Evolutionary conservation across 2,797 vertebrate species (phyloP), one percentile per base, ranked within the genome.

Genomic region (Danionella dracula): DNA sequence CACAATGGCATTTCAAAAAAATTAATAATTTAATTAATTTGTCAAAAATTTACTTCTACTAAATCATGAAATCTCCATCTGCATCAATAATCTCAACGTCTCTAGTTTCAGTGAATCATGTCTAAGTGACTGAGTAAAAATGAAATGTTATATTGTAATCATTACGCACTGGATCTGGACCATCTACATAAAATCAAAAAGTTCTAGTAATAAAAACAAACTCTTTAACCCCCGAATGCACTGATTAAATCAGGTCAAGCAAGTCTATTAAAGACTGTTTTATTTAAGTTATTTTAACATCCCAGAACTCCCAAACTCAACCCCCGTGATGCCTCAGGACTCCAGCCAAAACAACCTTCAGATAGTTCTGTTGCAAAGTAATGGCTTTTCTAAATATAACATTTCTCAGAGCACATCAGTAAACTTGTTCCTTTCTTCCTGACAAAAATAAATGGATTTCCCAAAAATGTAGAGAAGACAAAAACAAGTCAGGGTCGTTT

Each of bases 331-430:
- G 34, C 23, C 27, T 55, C 13, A 60, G 66, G 51, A 59, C 49
- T 51, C 46, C 35, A 50, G 55, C 46, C 66, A 61, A 68, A 38
- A 68, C 58, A 62, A 62, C 38, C 57, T 59, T 38, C 34, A 46
- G 27, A 17, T 44, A 69, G 23, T 10, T 7, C 57, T 49, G 27
- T 21, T 16, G 23, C 37, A 44, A 23, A 62, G 54, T 49, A 55
- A 7, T 20, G 41, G 12, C 1, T 17, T 37, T 20, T 46, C 66
- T 45, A 61, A 62, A 62, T 48, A 53, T 54, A 60, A 42, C 20
- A 27, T 15, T 37, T 27, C 54, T 37, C 23, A 20, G 23, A 6
- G 12, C 31, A 46, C 13, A n/a, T 23, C 20, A 20, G 23, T 32
- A 29, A 21, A 60, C 56, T 38, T 16, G 16, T n/a, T 45, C 20